Base-by-base conservation (phyloP, 2,113 vertebrate genomes). In the Oreochromis tanganicae region DNA sequence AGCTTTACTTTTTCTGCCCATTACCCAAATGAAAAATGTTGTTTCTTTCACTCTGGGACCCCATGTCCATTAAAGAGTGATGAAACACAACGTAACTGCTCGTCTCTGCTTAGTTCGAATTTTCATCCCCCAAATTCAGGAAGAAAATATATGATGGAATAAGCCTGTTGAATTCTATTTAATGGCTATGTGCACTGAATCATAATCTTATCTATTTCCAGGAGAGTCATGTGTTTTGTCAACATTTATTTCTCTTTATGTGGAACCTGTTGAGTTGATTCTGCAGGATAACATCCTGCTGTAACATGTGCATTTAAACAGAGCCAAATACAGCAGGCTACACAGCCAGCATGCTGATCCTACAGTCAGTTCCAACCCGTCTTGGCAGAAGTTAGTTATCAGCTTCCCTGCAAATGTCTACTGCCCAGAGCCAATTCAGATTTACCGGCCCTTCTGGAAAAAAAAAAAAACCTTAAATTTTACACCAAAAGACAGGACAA, bases 51-150 rank as follows among this genome's bases (percentile, higher is more conserved):
- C 81, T 68, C 81, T 83, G 46, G 48, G 81, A 93, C 81, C 68
- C 81, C 78, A 66, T 66, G 83, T 68, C 87, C 83, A 86, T 92
- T 90, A 93, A 89, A 94, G 82, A 87, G 73, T 94, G 94, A 95
- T 93, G 93, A 94, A 95, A 94, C 85, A 84, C 82, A 87, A 83
- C 66, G 93, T 71, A 94, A 94, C 75, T 75, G 46, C 63, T 87
- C 3, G 4, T 88, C 55, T 75, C 41, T 21, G 36, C 56, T 73
- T 27, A 66, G 73, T 84, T 34, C 59, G 75, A 88, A 81, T 82
- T 86, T 83, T 91, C 54, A 82, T 38, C n/a, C 36, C 78, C 27
- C 7, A 75, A 81, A 82, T 80, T 66, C 78, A 36, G 5, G 10
- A 83, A 73, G 29, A 85, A n/a, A 24, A 34, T 4, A 81, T 59